Base-by-base conservation (phyloP, 2,797 vertebrate species). In the Scleropages formosus region DNA sequence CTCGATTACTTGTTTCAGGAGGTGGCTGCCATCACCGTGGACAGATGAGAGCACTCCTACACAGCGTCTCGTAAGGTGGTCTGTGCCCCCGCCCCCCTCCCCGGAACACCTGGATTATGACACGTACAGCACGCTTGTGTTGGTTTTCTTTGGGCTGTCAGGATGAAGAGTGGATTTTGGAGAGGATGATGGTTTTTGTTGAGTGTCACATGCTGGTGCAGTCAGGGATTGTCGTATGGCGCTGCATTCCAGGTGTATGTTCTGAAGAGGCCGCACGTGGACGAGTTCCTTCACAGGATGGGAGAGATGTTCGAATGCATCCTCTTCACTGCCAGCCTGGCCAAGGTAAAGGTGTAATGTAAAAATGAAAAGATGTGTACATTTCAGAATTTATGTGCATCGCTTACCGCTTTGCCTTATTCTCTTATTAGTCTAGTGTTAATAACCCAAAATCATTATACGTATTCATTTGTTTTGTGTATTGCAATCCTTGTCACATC, bases 1-100 rank as follows among this genome's bases (percentile, higher is more conserved):
- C 95, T 96, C 87, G 95, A 94, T 96, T 95, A 96, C 96, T 98
- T 98, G 96, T 95, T 94, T 95, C 95, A 92, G 95, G 96, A 95
- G 90, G 86, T 67, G 90, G 94, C 92, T 80, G 20, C 22, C 11
- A 72, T 83, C 93, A 73, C 71, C 90, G 66, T 56, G 66, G 78
- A 75, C 67, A 31, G 12, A n/a, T 51, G 20, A 44, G 13, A 67
- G 56, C 47, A 58, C 0, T 24, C 47, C 22, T 18, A 9, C 59
- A 60, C 13, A 60, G 22, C 46, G n/a, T 15, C 62, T n/a, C 27
- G 22, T 39, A 2, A 39, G 31, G 31, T 39, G 31, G 6, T 39
- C 2, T 39, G 31, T 39, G 2, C 31, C n/a, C n/a, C n/a, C n/a
- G n/a, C n/a, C n/a, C n/a, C n/a, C n/a, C n/a, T n/a, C n/a, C n/a